A percentile compares a stretch with the other conserved stretches of the same genome.
These are phyloP conservation scores for Calcarius lapponicus DNA, from an alignment of 2,797 vertebrate genomes.

Conservation along the genomic window DNA sequence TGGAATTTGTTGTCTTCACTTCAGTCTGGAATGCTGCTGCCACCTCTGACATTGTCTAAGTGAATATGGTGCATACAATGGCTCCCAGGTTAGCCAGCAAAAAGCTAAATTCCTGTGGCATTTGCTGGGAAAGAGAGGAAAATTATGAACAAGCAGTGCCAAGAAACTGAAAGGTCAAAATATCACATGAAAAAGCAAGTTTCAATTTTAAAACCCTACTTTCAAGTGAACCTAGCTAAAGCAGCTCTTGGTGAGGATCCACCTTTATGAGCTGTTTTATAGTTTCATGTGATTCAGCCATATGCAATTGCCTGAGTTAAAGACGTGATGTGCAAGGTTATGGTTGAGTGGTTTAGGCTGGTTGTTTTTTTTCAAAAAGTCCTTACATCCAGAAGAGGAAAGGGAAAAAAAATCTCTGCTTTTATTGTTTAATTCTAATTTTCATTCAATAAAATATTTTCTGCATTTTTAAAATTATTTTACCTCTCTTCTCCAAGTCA, in stretches of 20 bases:
- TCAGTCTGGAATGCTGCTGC: background rate
- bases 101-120: background rate
- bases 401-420: background rate
- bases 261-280: constrained; percentile 5
- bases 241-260: background rate
- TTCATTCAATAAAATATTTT: background rate
- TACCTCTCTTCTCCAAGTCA: background rate
- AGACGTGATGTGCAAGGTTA: background rate
- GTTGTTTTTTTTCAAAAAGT: background rate
- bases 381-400: background rate
- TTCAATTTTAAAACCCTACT: background rate
- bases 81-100: background rate
- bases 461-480: background rate
- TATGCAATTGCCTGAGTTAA: background rate
- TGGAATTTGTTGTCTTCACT: background rate
- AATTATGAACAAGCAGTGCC: background rate
- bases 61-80: background rate
- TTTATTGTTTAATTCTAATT: background rate
- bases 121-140: background rate
- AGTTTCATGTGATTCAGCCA: background rate
- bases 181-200: background rate
- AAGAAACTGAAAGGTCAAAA: background rate
- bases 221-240: background rate
- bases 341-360: background rate
- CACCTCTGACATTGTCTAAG: background rate